Conservation (phyloP, 2,888 invertebrate genomes). For the Leptarthrus brevirostris region DNA sequence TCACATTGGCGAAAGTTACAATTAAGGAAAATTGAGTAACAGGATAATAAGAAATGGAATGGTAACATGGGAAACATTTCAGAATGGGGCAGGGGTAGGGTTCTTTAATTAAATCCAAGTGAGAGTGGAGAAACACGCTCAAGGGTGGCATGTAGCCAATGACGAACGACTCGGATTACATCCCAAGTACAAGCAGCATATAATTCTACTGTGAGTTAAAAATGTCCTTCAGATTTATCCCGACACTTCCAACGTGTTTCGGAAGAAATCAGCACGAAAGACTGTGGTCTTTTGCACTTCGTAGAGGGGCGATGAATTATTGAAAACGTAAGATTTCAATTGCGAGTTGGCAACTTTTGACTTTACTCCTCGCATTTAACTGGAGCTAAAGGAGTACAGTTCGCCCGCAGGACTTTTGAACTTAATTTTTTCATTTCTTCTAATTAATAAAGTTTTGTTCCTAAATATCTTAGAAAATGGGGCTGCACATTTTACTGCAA, state of each 20-base stretch:
- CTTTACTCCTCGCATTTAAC: not conserved
- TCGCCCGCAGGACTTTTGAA: not conserved
- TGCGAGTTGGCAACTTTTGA: constrained; percentile 1
- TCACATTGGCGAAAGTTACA: constrained; percentile 46
- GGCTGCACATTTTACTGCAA: no score
- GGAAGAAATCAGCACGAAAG: not conserved
- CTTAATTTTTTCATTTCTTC: not conserved
- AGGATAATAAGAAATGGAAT: constrained; percentile 44
- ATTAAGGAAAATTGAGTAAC: constrained; percentile 49
- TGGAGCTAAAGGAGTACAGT: not conserved
- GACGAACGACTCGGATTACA: constrained; percentile 43
- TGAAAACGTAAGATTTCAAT: constrained; percentile 26
- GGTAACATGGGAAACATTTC: constrained; percentile 45
- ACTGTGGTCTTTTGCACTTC: not conserved
- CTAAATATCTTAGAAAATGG: no score
- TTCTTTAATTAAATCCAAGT: constrained; percentile 45
- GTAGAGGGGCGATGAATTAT: constrained; percentile 18
- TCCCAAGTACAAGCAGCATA: constrained; percentile 29
- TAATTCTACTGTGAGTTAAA: constrained; percentile 31
- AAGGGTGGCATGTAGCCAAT: constrained; percentile 6
- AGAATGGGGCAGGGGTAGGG: not conserved
- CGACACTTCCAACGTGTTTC: constrained; percentile 7
- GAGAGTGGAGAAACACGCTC: constrained; percentile 40
- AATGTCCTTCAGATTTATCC: constrained; percentile 40
- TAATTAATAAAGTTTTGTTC: constrained; percentile 41